Evolutionary conservation across 2,113 vertebrate genomes (phyloP), one percentile per base, ranked within the genome.

Genomic region (Elephas maximus): DNA sequence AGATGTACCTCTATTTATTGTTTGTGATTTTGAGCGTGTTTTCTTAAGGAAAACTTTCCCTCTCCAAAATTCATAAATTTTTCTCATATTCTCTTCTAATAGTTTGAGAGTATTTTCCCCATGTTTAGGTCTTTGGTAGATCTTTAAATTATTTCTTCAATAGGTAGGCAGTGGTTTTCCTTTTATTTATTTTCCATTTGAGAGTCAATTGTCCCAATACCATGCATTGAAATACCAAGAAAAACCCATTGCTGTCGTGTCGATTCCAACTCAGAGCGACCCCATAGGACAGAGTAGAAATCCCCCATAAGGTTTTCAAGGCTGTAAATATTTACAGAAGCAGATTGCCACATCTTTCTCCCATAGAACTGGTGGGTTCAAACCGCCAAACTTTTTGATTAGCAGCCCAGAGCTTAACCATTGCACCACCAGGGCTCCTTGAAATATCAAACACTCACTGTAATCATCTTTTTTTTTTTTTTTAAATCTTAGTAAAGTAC

Each of bases 391-490:
- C 53, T 57, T 57, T 57, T 17, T 15, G 15, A 14, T 57, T 57
- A 57, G 12, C 53, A 57, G 53, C 53, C 53, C 53, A 57, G 53
- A 15, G 53, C 53, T 57, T 57, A 57, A 57, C 53, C 53, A 57
- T 14, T 57, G 53, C 1, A 4, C 53, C 11, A 57, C 53, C 53
- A 14, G 11, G 53, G 53, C 53, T 57, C 53, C 53, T 57, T 57
- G 53, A 12, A 57, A 95, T 73, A 76, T 69, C 62, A 86, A 94
- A 82, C 53, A 83, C n/a, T 92, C 51, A 65, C 11, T 88, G n/a
- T 30, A 85, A 71, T 69, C 69, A 87, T 4, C 53, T 57, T 57
- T 57, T 57, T 78, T 82, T 20, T 69, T 69, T 69, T 82, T 83
- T 85, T 17, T 37, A 78, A 82, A 51, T 11, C 45, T 60, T 78